Conservation (phyloP, 2,113 vertebrate genomes). For the Ageneiosus marmoratus region DNA sequence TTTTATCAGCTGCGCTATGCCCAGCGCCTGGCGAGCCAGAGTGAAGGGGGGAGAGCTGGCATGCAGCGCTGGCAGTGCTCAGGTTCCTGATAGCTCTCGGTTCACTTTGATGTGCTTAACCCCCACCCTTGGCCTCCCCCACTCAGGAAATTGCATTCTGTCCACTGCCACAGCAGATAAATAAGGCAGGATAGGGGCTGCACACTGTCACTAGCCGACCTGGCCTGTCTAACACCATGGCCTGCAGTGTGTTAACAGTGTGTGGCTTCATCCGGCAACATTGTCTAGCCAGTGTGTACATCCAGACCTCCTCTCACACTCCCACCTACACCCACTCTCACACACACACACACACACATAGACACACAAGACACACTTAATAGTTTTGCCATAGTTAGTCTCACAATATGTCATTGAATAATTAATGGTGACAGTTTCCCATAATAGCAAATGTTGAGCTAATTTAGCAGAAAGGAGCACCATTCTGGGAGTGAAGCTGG, state of each 20-base stretch:
- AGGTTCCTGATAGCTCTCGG: constrained; percentile 68
- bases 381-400: background rate
- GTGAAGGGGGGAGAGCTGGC: constrained; percentile 69
- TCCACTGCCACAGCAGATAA: constrained; percentile 76
- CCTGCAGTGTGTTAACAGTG: constrained; percentile 67
- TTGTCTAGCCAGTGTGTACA: constrained; percentile 15
- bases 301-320: constrained; percentile 19
- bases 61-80: constrained; percentile 68
- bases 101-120: constrained; percentile 75
- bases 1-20: constrained; percentile 63
- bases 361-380: constrained; percentile 13
- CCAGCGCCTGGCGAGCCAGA: constrained; percentile 53
- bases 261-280: constrained; percentile 59
- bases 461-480: background rate
- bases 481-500: background rate
- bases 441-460: constrained; percentile 1
- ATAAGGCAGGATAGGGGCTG: constrained; percentile 72
- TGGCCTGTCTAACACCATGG: constrained; percentile 70
- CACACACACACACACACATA: constrained; percentile 17
- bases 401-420: background rate
- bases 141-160: constrained; percentile 77
- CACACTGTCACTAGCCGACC: constrained; percentile 68
- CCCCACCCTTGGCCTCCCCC: constrained; percentile 59
- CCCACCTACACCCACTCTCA: background rate
- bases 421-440: background rate